Conservation (phyloP, 2,797 vertebrate species). For the Oryzias dopingdopingensis region DNA sequence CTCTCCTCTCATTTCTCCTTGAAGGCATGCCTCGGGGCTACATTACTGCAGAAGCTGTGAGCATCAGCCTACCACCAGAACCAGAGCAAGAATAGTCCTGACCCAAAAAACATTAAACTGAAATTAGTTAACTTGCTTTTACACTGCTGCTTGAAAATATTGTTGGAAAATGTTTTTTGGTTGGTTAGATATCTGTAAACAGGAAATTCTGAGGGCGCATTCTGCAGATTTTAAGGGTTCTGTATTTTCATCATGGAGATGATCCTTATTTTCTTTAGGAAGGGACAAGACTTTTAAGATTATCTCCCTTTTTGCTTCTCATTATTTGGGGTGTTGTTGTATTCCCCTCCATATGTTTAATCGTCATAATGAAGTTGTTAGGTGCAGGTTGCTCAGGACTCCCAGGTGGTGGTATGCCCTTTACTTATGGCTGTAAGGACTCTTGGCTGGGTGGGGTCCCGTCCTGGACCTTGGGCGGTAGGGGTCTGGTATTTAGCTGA, state of each 20-base stretch:
- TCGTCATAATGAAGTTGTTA: too few relatives aligned
- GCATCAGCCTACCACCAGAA: not conserved
- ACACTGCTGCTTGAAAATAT: not conserved
- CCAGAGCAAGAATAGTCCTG: not conserved
- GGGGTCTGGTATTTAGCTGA: too few relatives aligned
- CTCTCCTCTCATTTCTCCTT: conserved; percentile 1
- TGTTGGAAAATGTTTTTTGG: not conserved
- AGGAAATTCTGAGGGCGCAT: not conserved
- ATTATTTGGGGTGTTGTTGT: too few relatives aligned
- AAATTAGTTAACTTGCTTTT: not conserved
- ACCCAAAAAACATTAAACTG: not conserved
- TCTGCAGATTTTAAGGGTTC: conserved; percentile 1
- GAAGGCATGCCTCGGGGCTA: not conserved
- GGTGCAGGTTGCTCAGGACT: too few relatives aligned
- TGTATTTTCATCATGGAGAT: not conserved
- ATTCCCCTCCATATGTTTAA: too few relatives aligned
- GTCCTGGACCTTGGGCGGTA: too few relatives aligned
- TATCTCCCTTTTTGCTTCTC: too few relatives aligned
- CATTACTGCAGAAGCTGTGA: conserved; percentile 5
- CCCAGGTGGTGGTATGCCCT: too few relatives aligned
- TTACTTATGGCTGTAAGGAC: too few relatives aligned
- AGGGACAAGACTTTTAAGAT: too few relatives aligned
- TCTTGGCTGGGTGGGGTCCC: too few relatives aligned
- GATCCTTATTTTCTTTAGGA: too few relatives aligned
- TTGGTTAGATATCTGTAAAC: not conserved